phyloP scores from a whole-genome alignment of 2,888 invertebrate genomes.

The Pollenia angustigena region DNA sequence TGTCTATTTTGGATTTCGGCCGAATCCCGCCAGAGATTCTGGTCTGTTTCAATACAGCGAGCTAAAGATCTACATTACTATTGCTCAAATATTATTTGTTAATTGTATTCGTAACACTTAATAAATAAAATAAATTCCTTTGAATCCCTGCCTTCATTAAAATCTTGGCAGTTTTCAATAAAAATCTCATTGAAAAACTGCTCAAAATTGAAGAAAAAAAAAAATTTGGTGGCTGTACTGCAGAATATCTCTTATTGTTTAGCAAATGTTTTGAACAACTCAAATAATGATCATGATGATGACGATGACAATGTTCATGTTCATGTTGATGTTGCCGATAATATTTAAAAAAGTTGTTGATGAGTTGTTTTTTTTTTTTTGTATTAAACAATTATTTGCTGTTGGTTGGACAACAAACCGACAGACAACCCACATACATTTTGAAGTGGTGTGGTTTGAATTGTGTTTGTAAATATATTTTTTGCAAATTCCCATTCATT shows the following conservation, averaged over 20 bases:
- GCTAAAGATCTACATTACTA: not conserved
- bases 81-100: no score
- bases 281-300: conserved; percentile 14
- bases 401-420: conserved; percentile 32
- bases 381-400: conserved; percentile 2
- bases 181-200: conserved; percentile 25
- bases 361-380: not conserved
- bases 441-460: conserved; percentile 25
- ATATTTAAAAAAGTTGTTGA: conserved; percentile 27
- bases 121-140: conserved; percentile 7
- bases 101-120: not conserved
- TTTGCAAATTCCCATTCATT: conserved; percentile 30
- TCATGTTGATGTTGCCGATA: conserved; percentile 47
- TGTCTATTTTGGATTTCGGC: no score
- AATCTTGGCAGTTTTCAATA: not conserved
- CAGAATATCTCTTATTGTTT: conserved; percentile 15
- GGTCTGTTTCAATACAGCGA: no score
- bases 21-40: no score
- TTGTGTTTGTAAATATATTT: not conserved
- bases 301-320: not conserved
- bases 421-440: conserved; percentile 42
- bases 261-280: conserved; percentile 18
- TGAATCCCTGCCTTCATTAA: conserved; percentile 4
- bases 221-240: conserved; percentile 1
- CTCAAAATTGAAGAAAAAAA: conserved; percentile 17